These are phyloP conservation scores for Cybosia mesomella DNA, from an alignment of 2,888 invertebrate genomes.

Conservation along the genomic window DNA sequence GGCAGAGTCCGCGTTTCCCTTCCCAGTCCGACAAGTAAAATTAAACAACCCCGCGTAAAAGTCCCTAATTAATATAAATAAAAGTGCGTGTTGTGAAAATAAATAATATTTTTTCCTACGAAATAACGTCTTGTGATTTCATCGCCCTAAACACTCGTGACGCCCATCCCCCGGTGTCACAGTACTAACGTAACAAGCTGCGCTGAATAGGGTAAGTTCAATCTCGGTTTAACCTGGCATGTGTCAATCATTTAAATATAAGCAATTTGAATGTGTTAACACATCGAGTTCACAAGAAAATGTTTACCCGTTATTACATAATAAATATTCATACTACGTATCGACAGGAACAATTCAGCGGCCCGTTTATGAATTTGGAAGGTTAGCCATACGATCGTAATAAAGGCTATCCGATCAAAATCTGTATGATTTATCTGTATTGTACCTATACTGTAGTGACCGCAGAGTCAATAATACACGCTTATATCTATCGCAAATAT, in stretches of 20 bases:
- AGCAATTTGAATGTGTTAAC: neutral
- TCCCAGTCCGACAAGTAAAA: no score
- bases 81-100: no score
- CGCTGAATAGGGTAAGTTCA: no score
- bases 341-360: neutral
- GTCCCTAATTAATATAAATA: no score
- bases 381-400: neutral
- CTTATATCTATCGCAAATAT: neutral
- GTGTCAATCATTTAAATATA: neutral
- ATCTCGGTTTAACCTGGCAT: no score
- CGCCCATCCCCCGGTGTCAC: no score
- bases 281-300: neutral
- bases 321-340: conserved; percentile 1
- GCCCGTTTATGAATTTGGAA: neutral
- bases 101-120: no score
- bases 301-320: neutral
- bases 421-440: neutral
- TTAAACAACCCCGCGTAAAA: no score
- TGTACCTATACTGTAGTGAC: neutral
- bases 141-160: no score
- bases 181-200: no score
- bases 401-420: neutral
- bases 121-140: no score
- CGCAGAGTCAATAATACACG: neutral
- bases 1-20: no score